Conservation (phyloP, 2,797 vertebrate genomes). For the Sebastolobus altivelis region DNA sequence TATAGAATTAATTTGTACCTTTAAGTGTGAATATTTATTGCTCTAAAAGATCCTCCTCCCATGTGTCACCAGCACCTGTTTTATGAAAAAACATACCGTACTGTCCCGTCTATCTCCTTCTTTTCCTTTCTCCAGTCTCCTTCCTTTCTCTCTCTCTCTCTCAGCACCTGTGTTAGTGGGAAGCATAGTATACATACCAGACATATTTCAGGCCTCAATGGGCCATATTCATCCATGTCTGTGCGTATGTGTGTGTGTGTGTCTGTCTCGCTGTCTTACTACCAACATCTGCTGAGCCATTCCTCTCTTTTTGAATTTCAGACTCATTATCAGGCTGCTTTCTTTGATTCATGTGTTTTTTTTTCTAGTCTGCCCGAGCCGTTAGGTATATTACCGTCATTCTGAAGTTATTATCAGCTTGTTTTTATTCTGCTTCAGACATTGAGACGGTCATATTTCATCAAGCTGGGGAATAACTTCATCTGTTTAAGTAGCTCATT, state of each 20-base stretch:
- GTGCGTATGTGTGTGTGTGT: conserved; percentile 21
- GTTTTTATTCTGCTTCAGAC: conserved; percentile 1
- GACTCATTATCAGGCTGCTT: conserved; percentile 7
- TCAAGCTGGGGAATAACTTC: neutral
- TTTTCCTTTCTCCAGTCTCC: conserved; percentile 9
- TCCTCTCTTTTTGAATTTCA: conserved; percentile 20
- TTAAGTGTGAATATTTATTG: conserved; percentile 27
- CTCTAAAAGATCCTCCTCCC: neutral
- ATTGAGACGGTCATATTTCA: conserved; percentile 6
- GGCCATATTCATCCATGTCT: conserved; percentile 37
- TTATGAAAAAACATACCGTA: conserved; percentile 28
- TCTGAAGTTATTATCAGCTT: neutral
- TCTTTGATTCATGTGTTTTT: conserved; percentile 15
- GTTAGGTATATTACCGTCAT: neutral
- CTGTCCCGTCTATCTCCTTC: conserved; percentile 37
- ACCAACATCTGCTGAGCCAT: conserved; percentile 55
- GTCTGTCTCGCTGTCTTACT: conserved; percentile 39
- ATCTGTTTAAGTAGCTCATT: neutral
- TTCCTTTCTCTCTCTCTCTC: conserved; percentile 47
- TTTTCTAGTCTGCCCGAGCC: neutral
- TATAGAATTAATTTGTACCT: neutral
- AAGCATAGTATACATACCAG: conserved; percentile 86
- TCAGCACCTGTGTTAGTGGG: conserved; percentile 85
- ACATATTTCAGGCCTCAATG: conserved; percentile 83
- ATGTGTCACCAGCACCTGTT: conserved; percentile 59